Evolutionary conservation across 2,888 invertebrate genomes (phyloP).

Genomic region (Epistrophella euchroma): DNA sequence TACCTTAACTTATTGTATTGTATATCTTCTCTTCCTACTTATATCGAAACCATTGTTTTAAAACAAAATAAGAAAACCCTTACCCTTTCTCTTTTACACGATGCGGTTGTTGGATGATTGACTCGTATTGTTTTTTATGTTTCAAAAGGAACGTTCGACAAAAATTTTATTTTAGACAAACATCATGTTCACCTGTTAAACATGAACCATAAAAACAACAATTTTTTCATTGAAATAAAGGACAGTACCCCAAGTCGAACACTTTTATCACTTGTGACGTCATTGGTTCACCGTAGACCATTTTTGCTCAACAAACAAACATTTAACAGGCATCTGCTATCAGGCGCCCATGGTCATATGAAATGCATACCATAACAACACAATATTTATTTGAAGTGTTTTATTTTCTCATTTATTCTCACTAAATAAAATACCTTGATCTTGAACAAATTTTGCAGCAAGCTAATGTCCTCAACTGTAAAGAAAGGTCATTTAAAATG

Average conservation of each 20-base stretch:
- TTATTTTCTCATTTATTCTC: neutral
- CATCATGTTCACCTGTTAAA: conserved; percentile 39
- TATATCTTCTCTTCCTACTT: too few relatives aligned
- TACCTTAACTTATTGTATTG: too few relatives aligned
- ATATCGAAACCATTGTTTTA: too few relatives aligned
- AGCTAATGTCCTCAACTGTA: conserved; percentile 15
- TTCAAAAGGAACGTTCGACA: neutral
- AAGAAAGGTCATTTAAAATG: neutral
- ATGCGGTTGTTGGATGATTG: neutral
- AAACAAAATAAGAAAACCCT: too few relatives aligned
- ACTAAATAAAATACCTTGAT: conserved; percentile 32
- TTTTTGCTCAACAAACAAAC: conserved; percentile 65
- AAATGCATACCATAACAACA: neutral
- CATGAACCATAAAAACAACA: conserved; percentile 37
- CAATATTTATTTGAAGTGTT: neutral
- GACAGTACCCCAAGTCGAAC: neutral
- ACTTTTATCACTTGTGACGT: conserved; percentile 11
- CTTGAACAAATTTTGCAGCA: conserved; percentile 26
- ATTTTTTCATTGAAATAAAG: conserved; percentile 8
- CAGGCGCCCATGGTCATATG: conserved; percentile 41
- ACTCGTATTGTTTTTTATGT: too few relatives aligned
- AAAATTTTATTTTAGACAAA: conserved; percentile 1
- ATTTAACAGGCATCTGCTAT: conserved; percentile 64
- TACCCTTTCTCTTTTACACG: neutral
- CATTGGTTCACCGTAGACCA: neutral